A percentile compares a stretch with the other conserved stretches of the same genome.
Conservation (phyloP, 1,140 invertebrate genomes). For the Musca domestica region DNA sequence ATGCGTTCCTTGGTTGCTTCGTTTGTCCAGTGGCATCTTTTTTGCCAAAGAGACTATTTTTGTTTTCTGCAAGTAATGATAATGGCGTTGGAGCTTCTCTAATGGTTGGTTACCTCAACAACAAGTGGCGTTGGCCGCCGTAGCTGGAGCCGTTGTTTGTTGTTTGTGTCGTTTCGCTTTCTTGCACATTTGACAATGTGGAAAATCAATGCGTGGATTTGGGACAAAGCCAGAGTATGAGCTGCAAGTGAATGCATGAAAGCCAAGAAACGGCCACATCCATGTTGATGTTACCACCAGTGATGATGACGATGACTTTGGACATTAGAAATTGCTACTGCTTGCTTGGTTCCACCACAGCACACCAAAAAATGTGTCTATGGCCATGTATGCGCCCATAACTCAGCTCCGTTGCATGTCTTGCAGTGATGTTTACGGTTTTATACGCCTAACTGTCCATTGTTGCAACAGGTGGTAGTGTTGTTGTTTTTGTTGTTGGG, state of each 20-base stretch:
- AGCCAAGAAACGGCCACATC: neutral
- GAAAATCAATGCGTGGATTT: conserved; percentile 33
- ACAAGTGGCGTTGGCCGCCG: neutral
- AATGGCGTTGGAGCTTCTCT: conserved; percentile 7
- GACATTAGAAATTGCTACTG: neutral
- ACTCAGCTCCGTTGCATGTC: conserved; percentile 2
- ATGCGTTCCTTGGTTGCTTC: neutral
- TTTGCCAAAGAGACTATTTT: neutral
- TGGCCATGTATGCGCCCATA: neutral
- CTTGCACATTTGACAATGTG: conserved; percentile 32
- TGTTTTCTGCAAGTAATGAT: conserved; percentile 10
- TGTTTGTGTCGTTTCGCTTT: conserved; percentile 29
- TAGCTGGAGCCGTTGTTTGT: neutral
- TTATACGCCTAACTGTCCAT: conserved; percentile 16
- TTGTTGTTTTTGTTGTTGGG: neutral
- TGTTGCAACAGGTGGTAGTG: neutral
- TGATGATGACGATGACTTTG: conserved; percentile 18
- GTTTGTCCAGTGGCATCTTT: conserved; percentile 12
- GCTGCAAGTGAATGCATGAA: conserved; percentile 1
- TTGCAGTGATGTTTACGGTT: conserved; percentile 7
- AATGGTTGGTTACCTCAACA: conserved; percentile 18
- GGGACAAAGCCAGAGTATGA: conserved; percentile 24
- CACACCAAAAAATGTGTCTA: too few species aligned
- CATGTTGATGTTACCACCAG: neutral
- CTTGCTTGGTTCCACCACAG: neutral